Base-by-base conservation (phyloP, 2,113 vertebrate species). In the Sphaerodactylus townsendi region DNA sequence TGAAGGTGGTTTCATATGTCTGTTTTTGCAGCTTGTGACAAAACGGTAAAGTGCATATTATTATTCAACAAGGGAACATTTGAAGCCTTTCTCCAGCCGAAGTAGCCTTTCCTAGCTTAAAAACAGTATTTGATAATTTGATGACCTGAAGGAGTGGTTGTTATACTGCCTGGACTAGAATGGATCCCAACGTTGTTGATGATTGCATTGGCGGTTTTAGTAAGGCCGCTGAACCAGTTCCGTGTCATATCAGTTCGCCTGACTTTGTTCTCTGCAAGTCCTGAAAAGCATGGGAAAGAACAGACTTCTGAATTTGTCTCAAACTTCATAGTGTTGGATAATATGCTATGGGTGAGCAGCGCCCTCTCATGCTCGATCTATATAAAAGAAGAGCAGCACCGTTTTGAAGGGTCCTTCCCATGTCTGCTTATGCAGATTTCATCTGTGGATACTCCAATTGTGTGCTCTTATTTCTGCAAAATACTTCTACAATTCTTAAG, bases 301-400 rank as follows among this genome's bases (percentile, higher is more conserved):
- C 14, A 2, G 48, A 25, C 50, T 72, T 70, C 25, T 39, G 25
- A 82, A 33, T 25, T 33, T 11, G n/a, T 5, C 30, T 30, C 17
- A 33, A 30, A 21, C 2, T 62, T 62, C 17, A 62, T 46, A 21
- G 9, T 50, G 37, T n/a, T 35, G 33, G 5, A 39, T 3, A 64
- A 41, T 8, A 35, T 41, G 0, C 46, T 0, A 35, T 72, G 48
- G 86, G 14, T n/a, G 59, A 7, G 25, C 11, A 59, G 83, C 59
- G 1, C 91, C 83, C 90, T 59, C 92, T 91, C 84, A 56, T 0
- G 92, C 82, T 33, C 44, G 19, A 56, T 56, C 3, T 4, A 59
- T 65, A 21, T 23, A 44, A 39, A 9, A 28, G 68, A 50, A 65
- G 25, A 37, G 5, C 17, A 35, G 48, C 41, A 35, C 25, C 21